phyloP scores from a whole-genome alignment of 2,888 invertebrate species.

The Trichacis sp. region DNA sequence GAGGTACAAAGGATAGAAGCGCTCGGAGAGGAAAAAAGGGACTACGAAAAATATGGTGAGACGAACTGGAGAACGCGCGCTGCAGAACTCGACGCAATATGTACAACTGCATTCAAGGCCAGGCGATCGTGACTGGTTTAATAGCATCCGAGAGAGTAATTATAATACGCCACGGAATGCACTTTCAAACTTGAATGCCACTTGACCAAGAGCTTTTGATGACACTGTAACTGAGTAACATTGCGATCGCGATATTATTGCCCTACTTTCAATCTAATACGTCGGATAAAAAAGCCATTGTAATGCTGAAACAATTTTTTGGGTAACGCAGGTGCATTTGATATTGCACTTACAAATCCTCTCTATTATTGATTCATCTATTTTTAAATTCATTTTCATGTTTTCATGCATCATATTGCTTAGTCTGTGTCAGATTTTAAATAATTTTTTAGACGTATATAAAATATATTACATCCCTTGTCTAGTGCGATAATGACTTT shows the following conservation, averaged over 20 bases:
- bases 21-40: constrained; percentile 16
- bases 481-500: too few species aligned
- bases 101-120: constrained; percentile 63
- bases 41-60: constrained; percentile 28
- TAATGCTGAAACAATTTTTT: too few species aligned
- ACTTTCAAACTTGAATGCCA: constrained; percentile 37
- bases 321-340: too few species aligned
- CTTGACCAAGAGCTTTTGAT: constrained; percentile 27
- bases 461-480: too few species aligned
- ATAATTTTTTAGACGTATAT: too few species aligned
- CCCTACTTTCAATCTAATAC: too few species aligned
- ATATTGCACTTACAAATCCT: too few species aligned
- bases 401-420: too few species aligned
- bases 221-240: constrained; percentile 14
- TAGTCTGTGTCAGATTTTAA: too few species aligned
- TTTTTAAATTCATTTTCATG: too few species aligned
- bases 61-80: constrained; percentile 44
- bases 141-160: constrained; percentile 59
- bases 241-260: neutral
- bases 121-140: constrained; percentile 64
- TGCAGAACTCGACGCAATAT: constrained; percentile 51
- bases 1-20: constrained; percentile 3
- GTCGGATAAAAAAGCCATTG: too few species aligned
- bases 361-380: too few species aligned
- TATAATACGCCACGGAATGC: constrained; percentile 57